Evolutionary conservation across 1,140 invertebrate genomes (phyloP), one percentile per base, ranked within the genome.

Genomic region (Aradophagus sp.): DNA sequence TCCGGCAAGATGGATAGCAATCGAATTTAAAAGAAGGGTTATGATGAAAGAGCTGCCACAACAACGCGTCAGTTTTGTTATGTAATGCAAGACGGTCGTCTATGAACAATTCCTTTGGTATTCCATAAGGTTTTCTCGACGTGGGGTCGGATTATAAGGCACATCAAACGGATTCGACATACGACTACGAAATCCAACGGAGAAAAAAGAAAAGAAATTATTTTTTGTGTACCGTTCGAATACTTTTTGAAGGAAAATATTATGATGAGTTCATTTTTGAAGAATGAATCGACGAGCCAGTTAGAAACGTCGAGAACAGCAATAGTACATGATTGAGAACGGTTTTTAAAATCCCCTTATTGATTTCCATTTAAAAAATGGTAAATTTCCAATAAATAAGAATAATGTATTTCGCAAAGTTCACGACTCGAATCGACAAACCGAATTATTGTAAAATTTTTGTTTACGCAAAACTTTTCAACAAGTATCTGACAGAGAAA

Each of bases 11-110:
- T 45, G 62, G 44, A 52, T 56, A 65, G 61, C 10, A 38, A 11
- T 12, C 7, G 41, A 41, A 36, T 56, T 39, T n/a, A 48, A 48
- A 61, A 38, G 59, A 69, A 74, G 66, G 72, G 72, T 74, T 73
- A 58, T 36, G 65, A 68, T 68, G 65, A 73, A 68, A 68, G 70
- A 35, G 23, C 32, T 62, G 50, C 42, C 62, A 67, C 62, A 72
- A 72, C 69, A 72, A 62, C 42, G 44, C 45, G 42, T 38, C 11
- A 38, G 29, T 26, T 17, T 14, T 53, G 39, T 39, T 66, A 38
- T 27, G 52, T 52, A 45, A 47, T 53, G 32, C 12, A 63, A 52
- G 45, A 34, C 12, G 10, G 26, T 12, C 39, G 47, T 59, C 42
- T 26, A 47, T 45, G 56, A 50, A 41, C 27, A 62, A 52, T 44